Percentiles rank a stretch among this genome's conserved stretches.
These are phyloP conservation scores for Rambutsinella grinnellia DNA, from an alignment of 2,888 invertebrate genomes.

Conservation along the genomic window DNA sequence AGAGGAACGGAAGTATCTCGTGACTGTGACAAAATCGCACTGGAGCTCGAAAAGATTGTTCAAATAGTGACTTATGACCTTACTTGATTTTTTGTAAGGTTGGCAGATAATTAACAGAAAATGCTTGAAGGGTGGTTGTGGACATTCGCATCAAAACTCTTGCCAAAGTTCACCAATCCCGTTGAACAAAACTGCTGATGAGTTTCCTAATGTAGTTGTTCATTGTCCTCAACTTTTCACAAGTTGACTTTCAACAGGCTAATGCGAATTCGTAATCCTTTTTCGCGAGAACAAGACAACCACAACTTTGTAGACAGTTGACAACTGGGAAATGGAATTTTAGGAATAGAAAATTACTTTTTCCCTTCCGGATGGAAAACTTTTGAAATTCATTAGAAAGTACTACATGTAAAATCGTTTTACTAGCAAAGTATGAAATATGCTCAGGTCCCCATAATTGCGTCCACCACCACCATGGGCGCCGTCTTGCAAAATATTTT, in stretches of 20 bases:
- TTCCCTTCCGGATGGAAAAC: no score
- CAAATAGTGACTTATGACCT: not conserved
- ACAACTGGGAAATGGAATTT: not conserved
- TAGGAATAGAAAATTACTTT: not conserved
- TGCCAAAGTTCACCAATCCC: not conserved
- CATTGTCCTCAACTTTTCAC: not conserved
- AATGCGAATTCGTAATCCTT: not conserved
- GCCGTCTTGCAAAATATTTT: no score
- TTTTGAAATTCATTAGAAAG: no score
- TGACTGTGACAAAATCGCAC: not conserved
- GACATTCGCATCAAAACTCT: not conserved
- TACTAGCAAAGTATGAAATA: no score
- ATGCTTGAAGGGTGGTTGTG: not conserved
- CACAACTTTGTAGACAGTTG: no score
- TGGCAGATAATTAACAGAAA: no score
- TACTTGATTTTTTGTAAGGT: not conserved
- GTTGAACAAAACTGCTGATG: not conserved
- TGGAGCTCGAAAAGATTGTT: not conserved
- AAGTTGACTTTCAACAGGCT: not conserved
- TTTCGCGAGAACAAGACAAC: not conserved
- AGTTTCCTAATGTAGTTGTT: not conserved
- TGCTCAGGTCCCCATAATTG: no score
- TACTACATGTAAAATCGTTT: no score
- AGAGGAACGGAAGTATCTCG: not conserved
- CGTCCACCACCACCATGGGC: no score